Conservation (phyloP, 2,888 invertebrate species). For the Agriopis leucophaearia region DNA sequence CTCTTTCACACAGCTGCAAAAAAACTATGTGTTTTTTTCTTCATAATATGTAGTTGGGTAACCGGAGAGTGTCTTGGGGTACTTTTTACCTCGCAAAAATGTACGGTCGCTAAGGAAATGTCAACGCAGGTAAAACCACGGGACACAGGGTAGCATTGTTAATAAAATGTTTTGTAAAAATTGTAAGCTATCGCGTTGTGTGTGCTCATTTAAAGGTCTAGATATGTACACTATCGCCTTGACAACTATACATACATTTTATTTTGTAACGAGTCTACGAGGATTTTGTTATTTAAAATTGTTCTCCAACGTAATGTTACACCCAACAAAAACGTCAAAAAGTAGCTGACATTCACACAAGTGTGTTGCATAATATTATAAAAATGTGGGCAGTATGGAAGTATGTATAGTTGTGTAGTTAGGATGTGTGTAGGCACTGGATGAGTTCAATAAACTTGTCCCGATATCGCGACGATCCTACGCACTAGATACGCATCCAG, state of each 20-base stretch:
- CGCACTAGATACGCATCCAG: slow-evolving; percentile 68
- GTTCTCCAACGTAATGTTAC: slow-evolving; percentile 3
- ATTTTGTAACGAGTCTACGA: background rate
- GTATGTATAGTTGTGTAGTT: slow-evolving; percentile 11
- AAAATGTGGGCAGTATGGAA: slow-evolving; percentile 2
- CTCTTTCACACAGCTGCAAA: no score
- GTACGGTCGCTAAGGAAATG: no score
- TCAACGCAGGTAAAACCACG: no score
- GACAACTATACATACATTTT: background rate
- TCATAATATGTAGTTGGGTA: no score
- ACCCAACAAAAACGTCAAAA: slow-evolving; percentile 10
- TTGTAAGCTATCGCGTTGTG: background rate
- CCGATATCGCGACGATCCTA: slow-evolving; percentile 71
- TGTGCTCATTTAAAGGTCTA: background rate
- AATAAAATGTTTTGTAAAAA: no score
- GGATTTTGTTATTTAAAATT: background rate
- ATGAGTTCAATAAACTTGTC: slow-evolving; percentile 66
- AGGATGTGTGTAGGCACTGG: slow-evolving; percentile 14
- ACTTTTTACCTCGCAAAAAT: no score
- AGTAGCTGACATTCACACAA: slow-evolving; percentile 8
- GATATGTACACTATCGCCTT: background rate
- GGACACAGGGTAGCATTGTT: no score
- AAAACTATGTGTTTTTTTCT: no score
- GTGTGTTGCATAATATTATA: slow-evolving; percentile 8
- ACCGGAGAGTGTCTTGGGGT: no score